Evolutionary conservation across 2,888 invertebrate species (phyloP).

Genomic region (Lamellibrachia columna): DNA sequence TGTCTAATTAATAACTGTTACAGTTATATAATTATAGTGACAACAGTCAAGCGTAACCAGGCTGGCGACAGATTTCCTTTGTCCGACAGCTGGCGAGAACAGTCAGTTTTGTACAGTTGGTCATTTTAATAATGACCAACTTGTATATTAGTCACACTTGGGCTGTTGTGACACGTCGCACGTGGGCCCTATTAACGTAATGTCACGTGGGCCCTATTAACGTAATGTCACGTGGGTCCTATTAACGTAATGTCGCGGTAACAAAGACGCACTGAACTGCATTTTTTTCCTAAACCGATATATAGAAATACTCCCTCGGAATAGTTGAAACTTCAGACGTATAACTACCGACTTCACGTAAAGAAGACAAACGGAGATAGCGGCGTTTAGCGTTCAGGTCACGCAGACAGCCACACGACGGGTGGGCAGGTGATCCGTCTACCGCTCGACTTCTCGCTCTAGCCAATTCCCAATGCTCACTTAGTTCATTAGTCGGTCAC

Average conservation of each 20-base stretch:
- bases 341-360: background rate
- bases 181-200: no score
- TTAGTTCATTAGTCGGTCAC: slow-evolving; percentile 5
- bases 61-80: background rate
- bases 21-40: background rate
- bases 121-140: no score
- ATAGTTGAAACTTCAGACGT: background rate
- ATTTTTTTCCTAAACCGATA: no score
- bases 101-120: background rate
- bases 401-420: background rate
- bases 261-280: no score
- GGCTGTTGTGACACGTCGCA: no score
- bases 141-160: no score
- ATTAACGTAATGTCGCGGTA: no score
- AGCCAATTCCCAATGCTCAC: background rate
- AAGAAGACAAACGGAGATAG: background rate
- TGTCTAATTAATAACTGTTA: background rate
- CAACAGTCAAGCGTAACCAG: background rate
- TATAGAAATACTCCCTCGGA: background rate
- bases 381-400: background rate
- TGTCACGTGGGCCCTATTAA: no score
- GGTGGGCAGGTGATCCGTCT: background rate
- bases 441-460: background rate
- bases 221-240: no score
- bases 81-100: background rate